phyloP scores from a whole-genome alignment of 2,113 vertebrate species.

The Cnemophilus loriae region DNA sequence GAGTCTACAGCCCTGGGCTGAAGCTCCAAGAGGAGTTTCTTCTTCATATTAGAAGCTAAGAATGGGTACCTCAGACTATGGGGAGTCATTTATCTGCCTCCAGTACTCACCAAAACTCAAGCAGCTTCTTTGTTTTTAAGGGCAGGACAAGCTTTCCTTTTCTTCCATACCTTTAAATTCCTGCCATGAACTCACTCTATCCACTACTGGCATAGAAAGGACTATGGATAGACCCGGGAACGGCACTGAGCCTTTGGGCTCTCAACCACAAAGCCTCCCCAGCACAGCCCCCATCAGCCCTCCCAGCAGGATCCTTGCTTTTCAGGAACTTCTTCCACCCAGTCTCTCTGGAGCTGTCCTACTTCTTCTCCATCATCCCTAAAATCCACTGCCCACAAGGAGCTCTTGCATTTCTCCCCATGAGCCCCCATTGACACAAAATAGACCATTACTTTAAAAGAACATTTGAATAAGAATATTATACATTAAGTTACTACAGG shows the following conservation, averaged over 20 bases:
- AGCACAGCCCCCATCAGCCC: not conserved
- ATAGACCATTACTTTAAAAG: constrained; percentile 13
- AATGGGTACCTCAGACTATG: not conserved
- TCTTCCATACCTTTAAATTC: not conserved
- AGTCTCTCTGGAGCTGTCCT: not conserved
- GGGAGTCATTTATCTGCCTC: not conserved
- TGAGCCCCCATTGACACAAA: not conserved
- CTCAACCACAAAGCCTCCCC: accelerated
- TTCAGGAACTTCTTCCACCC: not conserved
- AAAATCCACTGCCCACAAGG: not conserved
- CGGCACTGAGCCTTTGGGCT: not conserved
- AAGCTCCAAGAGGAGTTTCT: not conserved
- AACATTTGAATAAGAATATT: constrained; percentile 49
- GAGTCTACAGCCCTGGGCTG: not conserved
- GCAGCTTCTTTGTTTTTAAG: not conserved
- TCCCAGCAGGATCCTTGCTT: not conserved
- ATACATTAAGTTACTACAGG: constrained; percentile 54
- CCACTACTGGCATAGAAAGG: not conserved
- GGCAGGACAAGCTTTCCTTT: not conserved
- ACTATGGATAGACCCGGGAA: not conserved
- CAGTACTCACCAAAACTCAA: not conserved
- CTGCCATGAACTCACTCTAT: not conserved
- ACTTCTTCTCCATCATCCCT: not conserved
- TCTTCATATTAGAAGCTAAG: not conserved
- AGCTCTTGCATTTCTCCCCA: not conserved